These are phyloP conservation scores for Lagodon rhomboides DNA, from an alignment of 2,797 vertebrate species.

Conservation along the genomic window DNA sequence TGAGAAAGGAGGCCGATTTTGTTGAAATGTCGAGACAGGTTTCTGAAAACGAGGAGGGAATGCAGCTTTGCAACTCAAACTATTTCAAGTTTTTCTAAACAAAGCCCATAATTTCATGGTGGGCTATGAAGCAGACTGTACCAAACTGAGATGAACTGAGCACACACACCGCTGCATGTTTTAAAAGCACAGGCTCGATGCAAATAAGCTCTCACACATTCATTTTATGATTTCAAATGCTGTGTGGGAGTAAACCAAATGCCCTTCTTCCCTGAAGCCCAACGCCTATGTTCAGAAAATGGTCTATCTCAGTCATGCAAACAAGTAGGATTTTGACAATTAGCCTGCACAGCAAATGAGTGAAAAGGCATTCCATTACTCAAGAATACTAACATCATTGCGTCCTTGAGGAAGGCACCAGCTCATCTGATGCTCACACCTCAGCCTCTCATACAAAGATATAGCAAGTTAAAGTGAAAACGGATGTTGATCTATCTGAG, in stretches of 20 bases:
- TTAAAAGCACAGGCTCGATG: slow-evolving; percentile 56
- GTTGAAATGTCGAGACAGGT: slow-evolving; percentile 34
- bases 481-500: background rate
- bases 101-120: slow-evolving; percentile 1
- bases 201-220: slow-evolving; percentile 54
- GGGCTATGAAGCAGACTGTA: slow-evolving; percentile 6
- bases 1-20: slow-evolving; percentile 3
- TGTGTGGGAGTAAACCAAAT: slow-evolving; percentile 65
- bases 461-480: slow-evolving; percentile 11
- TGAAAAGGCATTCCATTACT: slow-evolving; percentile 18
- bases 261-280: slow-evolving; percentile 46
- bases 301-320: slow-evolving; percentile 54
- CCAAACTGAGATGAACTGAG: slow-evolving; percentile 30
- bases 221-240: slow-evolving; percentile 51
- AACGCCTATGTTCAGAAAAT: slow-evolving; percentile 47
- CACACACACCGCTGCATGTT: slow-evolving; percentile 44
- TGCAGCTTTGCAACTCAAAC: background rate
- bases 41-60: background rate
- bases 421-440: background rate
- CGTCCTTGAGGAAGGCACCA: slow-evolving; percentile 28
- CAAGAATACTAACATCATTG: background rate
- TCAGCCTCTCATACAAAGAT: background rate
- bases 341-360: slow-evolving; percentile 33
- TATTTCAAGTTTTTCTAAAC: slow-evolving; percentile 27
- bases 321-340: slow-evolving; percentile 56